These are phyloP conservation scores for Magallana gigas DNA, from an alignment of 1,140 invertebrate species.

Conservation along the genomic window DNA sequence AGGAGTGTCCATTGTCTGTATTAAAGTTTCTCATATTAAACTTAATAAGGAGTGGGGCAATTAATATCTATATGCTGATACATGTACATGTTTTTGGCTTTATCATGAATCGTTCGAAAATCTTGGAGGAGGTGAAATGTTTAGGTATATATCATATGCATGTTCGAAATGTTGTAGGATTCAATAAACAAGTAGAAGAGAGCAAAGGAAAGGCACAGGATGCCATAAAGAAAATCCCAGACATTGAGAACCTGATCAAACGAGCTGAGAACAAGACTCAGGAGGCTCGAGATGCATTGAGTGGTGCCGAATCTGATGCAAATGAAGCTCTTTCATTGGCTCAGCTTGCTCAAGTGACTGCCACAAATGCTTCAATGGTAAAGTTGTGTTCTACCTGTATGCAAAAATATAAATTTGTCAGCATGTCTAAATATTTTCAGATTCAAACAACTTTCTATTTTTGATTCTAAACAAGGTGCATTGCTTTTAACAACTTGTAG, in stretches of 20 bases:
- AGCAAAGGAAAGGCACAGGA: slow-evolving; percentile 86
- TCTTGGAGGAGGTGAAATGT: too few species aligned
- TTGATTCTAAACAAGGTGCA: too few species aligned
- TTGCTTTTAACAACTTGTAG: slow-evolving; percentile 70
- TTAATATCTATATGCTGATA: too few species aligned
- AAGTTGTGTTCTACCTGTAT: slow-evolving; percentile 60
- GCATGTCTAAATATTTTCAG: too few species aligned
- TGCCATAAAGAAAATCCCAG: slow-evolving; percentile 83
- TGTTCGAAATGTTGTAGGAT: slow-evolving; percentile 82
- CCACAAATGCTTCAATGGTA: slow-evolving; percentile 87
- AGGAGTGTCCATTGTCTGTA: too few species aligned
- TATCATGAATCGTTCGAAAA: too few species aligned
- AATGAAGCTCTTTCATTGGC: slow-evolving; percentile 87
- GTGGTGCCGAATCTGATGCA: slow-evolving; percentile 88
- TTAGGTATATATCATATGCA: too few species aligned
- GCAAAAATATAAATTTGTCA: background rate
- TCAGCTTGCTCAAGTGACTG: slow-evolving; percentile 86
- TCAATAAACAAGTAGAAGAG: slow-evolving; percentile 92
- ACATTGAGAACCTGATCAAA: slow-evolving; percentile 84
- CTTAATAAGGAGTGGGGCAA: too few species aligned
- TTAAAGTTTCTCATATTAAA: too few species aligned
- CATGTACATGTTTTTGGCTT: too few species aligned
- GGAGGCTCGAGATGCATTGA: slow-evolving; percentile 82
- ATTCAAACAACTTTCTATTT: background rate
- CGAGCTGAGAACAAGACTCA: slow-evolving; percentile 84